phyloP scores from a whole-genome alignment of 2,888 invertebrate species.

The Onthophagus sagittarius region DNA sequence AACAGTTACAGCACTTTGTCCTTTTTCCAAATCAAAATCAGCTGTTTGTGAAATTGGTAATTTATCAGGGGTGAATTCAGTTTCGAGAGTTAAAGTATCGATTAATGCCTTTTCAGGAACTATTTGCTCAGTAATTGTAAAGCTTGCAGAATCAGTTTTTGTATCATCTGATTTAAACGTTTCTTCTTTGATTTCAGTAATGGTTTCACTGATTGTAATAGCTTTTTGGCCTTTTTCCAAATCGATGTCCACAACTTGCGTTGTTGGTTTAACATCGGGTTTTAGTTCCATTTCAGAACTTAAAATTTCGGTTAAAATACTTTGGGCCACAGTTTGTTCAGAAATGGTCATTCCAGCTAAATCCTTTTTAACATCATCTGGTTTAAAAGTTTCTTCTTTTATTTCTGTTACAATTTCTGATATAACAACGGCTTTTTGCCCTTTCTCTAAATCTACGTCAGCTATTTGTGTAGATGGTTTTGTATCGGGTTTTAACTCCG shows the following conservation, averaged over 20 bases:
- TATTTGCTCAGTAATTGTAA: constrained; percentile 39
- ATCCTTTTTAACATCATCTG: constrained; percentile 34
- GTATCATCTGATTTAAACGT: constrained; percentile 30
- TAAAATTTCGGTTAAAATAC: constrained; percentile 19
- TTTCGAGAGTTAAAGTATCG: neutral
- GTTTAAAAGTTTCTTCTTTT: constrained; percentile 39
- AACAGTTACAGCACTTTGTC: constrained; percentile 31
- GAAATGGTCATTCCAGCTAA: constrained; percentile 33
- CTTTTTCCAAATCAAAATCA: constrained; percentile 25
- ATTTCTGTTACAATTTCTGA: constrained; percentile 40
- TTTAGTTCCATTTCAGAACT: constrained; percentile 29
- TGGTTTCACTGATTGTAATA: constrained; percentile 34
- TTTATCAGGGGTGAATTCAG: constrained; percentile 36
- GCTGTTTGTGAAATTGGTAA: constrained; percentile 39
- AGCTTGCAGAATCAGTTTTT: constrained; percentile 32
- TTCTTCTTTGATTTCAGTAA: constrained; percentile 37
- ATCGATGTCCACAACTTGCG: constrained; percentile 35
- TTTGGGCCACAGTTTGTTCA: constrained; percentile 29
- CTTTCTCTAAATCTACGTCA: constrained; percentile 23
- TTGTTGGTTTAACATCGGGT: constrained; percentile 34
- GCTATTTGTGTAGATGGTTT: constrained; percentile 18
- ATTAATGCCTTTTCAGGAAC: constrained; percentile 44
- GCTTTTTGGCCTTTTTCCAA: constrained; percentile 35
- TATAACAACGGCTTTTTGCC: constrained; percentile 32
- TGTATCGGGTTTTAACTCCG: constrained; percentile 9